Evolutionary conservation across 2,888 invertebrate genomes (phyloP), one percentile per base, ranked within the genome.

Genomic region (Netelia virgata): DNA sequence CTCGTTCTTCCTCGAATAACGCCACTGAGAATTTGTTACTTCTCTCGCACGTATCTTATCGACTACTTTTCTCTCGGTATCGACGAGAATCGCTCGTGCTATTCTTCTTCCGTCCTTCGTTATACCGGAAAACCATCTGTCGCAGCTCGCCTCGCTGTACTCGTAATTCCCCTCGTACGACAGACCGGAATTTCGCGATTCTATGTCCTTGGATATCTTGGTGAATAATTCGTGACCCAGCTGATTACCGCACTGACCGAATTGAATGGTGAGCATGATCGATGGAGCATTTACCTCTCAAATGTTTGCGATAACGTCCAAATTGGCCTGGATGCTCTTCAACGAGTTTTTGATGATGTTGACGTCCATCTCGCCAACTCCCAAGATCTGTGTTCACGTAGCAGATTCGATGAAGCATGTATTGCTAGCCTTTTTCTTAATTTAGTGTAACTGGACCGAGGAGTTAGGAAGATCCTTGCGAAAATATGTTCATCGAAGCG

Each of bases 171-270:
- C 86, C 14, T 87, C 86, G 61, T 90, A 90, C 3, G 89, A 87
- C 14, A 92, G 88, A 14, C 89, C 90, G 16, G 89, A 88, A 80
- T 89, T 90, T 18, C 82, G 69, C 8, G 90, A 87, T 47, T 89
- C 88, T 18, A 94, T 88, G 87, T 95, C 95, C 20, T 92, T 89
- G 41, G 92, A 91, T 79, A 95, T 86, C 76, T 92, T 93, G 20
- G 92, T 90, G 87, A 94, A 94, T 23, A 95, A 90, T 16, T 92
- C 90, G 80, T 94, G 92, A 2, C 95, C 95, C 66, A 95, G 88
- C 90, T 95, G 95, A 92, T 95, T 95, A 47, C 95, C 95, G 88
- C 95, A 95, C 88, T 95, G 95, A 10, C 95, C 95, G 86, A 94
- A 94, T 89, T 95, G 94, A 80, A 95, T 83, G 14, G 94, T 94